Evolutionary conservation across 2,888 invertebrate genomes (phyloP), one percentile per base, ranked within the genome.

Genomic region (Allolobophora icterica): DNA sequence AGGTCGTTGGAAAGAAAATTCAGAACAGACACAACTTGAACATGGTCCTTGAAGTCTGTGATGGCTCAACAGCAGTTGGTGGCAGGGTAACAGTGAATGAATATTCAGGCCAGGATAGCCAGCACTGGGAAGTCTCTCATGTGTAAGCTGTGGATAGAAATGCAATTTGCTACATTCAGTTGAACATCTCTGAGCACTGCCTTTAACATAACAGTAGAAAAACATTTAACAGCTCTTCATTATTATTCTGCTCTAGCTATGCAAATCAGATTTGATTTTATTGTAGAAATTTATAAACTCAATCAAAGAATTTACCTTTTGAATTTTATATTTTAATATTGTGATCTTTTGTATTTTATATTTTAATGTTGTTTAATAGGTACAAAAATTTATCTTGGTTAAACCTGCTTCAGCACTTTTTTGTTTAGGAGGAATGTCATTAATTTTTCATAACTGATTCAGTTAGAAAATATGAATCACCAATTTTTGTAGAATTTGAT

Each of bases 101-200:
- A 33, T 91, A 91, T 42, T 45, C 52, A 8, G 84, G 90, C 40
- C 24, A 45, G n/a, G 89, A 87, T 24, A 33, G 34, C 33, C 91
- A 92, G 58, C 90, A 91, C 30, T 92, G 91, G 91, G 91, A 92
- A 33, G 38, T 91, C 40, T 84, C 52, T 52, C 91, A 91, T 84
- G 35, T 91, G 92, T 92, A 42, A 90, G 91, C 83, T 38, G 40
- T 40, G n/a, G 71, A n/a, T 71, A 17, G 71, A 71, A n/a, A 71
- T 30, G 71, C 8, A n/a, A 5, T 71, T 71, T 71, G 71, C 71
- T n/a, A 11, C 30, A n/a, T 30, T 71, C 71, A 71, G 15, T 30
- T n/a, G 30, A 71, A n/a, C n/a, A 11, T 58, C 58, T 58, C 58
- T 11, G 2, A 30, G 8, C n/a, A n/a, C n/a, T 30, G 30, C 30